Conservation (phyloP, 1,140 invertebrate genomes). For the Hestina assimilis region DNA sequence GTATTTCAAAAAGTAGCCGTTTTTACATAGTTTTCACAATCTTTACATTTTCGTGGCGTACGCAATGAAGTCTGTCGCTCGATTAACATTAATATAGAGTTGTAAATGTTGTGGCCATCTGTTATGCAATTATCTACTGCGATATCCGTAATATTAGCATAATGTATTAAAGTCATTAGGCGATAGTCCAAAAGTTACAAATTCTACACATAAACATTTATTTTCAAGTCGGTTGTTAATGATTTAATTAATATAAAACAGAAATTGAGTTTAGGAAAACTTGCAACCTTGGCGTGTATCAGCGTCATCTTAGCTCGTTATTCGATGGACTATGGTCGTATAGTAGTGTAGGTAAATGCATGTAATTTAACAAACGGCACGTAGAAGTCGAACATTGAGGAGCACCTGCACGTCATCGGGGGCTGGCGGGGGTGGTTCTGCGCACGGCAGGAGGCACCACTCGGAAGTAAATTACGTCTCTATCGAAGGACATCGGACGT, state of each 20-base stretch:
- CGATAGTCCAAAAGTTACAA: too few relatives aligned
- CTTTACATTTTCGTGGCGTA: constrained; percentile 12
- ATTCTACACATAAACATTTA: too few relatives aligned
- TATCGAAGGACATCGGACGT: constrained; percentile 41
- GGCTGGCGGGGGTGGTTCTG: background rate
- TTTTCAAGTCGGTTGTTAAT: too few relatives aligned
- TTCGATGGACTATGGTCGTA: background rate
- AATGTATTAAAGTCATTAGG: too few relatives aligned
- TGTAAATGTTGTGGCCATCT: too few relatives aligned
- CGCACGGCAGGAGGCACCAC: constrained; percentile 10
- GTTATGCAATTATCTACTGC: too few relatives aligned
- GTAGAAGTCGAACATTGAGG: background rate
- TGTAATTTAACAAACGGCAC: background rate
- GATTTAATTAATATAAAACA: too few relatives aligned
- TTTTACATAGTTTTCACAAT: constrained; percentile 19
- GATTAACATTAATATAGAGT: background rate
- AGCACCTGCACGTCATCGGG: background rate
- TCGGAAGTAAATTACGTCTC: constrained; percentile 51
- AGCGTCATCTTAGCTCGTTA: too few relatives aligned
- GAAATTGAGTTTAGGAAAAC: too few relatives aligned
- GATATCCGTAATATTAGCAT: too few relatives aligned
- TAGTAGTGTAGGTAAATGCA: background rate
- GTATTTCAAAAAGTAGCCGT: constrained; percentile 13
- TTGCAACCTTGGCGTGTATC: too few relatives aligned
- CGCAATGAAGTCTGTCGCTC: background rate